phyloP scores from a whole-genome alignment of 2,113 vertebrate genomes.

The Rallus limicola region DNA sequence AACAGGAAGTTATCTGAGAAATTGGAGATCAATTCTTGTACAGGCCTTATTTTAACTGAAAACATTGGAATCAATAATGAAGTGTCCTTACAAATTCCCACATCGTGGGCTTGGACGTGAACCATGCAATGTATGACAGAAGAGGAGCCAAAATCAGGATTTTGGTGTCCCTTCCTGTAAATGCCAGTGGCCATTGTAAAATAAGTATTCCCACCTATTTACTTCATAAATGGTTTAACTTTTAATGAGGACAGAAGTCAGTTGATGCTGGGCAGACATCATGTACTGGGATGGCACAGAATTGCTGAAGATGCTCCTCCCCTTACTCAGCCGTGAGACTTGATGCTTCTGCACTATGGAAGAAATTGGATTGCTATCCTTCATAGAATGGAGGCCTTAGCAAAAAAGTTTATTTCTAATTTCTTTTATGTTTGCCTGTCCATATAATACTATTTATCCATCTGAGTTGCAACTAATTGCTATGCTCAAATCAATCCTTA shows the following conservation, averaged over 20 bases:
- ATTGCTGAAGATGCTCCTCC: neutral
- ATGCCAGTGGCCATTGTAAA: neutral
- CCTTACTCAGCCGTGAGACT: rapidly evolving
- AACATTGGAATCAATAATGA: neutral
- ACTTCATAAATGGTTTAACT: neutral
- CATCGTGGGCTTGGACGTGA: neutral
- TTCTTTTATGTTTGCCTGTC: neutral
- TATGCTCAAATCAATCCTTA: neutral
- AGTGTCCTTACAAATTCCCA: neutral
- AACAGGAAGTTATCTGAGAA: neutral
- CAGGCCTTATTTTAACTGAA: neutral
- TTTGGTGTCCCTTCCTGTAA: neutral
- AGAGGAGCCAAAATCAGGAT: neutral
- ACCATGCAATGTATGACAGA: neutral
- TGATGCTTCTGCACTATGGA: neutral
- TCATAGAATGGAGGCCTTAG: neutral
- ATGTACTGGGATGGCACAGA: neutral
- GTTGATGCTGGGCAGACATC: neutral
- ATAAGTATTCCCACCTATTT: neutral
- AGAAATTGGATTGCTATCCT: neutral
- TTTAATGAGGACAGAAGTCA: neutral
- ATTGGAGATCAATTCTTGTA: neutral
- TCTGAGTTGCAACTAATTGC: neutral
- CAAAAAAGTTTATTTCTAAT: neutral
- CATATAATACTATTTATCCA: neutral